Evolutionary conservation across 2,888 invertebrate species (phyloP).

Genomic region (Hylaea fasciaria): DNA sequence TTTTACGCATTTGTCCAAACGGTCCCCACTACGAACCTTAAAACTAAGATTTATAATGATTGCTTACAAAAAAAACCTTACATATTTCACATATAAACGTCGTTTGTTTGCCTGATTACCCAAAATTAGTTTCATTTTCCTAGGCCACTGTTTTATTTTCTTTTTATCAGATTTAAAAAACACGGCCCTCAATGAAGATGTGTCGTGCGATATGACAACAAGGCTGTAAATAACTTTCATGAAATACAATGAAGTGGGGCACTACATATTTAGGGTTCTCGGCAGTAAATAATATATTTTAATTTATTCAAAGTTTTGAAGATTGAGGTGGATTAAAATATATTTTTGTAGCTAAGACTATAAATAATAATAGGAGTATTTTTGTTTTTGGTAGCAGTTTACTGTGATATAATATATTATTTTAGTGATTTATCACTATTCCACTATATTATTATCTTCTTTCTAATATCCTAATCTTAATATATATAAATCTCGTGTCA

Average conservation of each 20-base stretch:
- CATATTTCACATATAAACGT: slow-evolving; percentile 25
- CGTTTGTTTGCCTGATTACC: slow-evolving; percentile 38
- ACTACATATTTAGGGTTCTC: background rate
- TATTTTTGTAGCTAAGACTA: no score
- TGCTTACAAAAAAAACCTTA: slow-evolving; percentile 3
- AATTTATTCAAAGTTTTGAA: background rate
- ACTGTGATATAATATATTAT: no score
- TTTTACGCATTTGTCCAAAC: background rate
- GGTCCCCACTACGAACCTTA: background rate
- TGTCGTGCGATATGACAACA: slow-evolving; percentile 41
- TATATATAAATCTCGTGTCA: no score
- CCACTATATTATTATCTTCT: no score
- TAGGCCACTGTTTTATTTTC: slow-evolving; percentile 36
- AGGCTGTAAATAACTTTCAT: slow-evolving; percentile 31
- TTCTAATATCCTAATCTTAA: no score
- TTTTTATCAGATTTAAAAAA: slow-evolving; percentile 42
- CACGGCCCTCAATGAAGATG: slow-evolving; percentile 36
- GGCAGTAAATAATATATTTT: background rate
- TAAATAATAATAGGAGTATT: no score
- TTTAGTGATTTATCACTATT: no score
- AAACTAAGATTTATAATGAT: slow-evolving; percentile 7
- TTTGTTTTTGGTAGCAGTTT: no score
- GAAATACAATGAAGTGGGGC: slow-evolving; percentile 23
- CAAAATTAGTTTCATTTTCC: slow-evolving; percentile 34
- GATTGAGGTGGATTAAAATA: no score